Percentiles rank a stretch among this genome's conserved stretches.
These are phyloP conservation scores for Mungos mungo DNA, from an alignment of 2,113 vertebrate genomes.

Conservation along the genomic window DNA sequence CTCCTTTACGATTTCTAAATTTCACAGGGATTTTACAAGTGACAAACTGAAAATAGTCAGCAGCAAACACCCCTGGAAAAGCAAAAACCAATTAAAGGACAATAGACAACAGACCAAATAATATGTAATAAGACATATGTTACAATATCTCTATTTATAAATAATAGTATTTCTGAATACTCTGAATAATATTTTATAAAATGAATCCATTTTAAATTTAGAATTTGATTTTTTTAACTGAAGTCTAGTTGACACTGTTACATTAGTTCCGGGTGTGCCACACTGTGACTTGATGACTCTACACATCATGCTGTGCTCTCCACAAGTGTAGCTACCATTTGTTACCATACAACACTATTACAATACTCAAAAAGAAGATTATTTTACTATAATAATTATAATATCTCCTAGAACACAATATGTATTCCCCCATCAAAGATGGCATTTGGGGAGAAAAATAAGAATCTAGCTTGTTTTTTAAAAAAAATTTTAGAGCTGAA, in stretches of 20 bases:
- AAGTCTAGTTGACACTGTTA: background rate
- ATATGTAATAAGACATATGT: background rate
- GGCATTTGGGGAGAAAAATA: background rate
- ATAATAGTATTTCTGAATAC: background rate
- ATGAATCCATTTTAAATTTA: background rate
- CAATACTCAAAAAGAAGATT: background rate
- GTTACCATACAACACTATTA: background rate
- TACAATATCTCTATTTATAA: background rate
- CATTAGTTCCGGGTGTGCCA: background rate
- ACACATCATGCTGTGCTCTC: background rate
- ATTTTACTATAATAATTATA: background rate
- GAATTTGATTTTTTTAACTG: background rate
- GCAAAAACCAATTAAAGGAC: background rate
- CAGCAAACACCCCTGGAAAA: background rate
- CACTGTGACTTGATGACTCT: background rate
- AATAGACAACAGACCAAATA: background rate
- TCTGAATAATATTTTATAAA: background rate
- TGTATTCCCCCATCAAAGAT: background rate
- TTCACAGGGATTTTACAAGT: background rate
- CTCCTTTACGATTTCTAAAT: background rate
- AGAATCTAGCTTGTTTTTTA: background rate
- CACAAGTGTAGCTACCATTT: background rate
- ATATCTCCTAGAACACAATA: background rate
- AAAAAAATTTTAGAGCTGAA: background rate
- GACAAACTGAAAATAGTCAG: background rate